Percentiles rank a stretch among this genome's conserved stretches.
Conservation (phyloP, 2,888 invertebrate species). For the Plagodis dolabraria region DNA sequence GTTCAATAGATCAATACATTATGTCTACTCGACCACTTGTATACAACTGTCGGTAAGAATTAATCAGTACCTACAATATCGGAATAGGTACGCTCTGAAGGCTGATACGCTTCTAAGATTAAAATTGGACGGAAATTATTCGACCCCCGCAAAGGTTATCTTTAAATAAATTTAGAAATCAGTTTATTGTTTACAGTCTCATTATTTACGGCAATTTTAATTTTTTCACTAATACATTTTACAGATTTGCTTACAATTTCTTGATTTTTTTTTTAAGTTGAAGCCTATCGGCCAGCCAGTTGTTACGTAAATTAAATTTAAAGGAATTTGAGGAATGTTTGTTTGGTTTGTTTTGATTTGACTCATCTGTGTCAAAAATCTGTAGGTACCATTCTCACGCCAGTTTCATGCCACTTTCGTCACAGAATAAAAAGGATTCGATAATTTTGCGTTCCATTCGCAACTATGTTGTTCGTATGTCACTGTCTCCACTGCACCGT, state of each 20-base stretch:
- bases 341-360: slow-evolving; percentile 20
- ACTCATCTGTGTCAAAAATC: not conserved
- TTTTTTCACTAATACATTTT: too few species aligned
- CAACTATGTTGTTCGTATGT: too few species aligned
- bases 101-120: slow-evolving; percentile 18
- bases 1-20: slow-evolving; percentile 34
- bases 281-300: not conserved
- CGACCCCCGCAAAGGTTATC: slow-evolving; percentile 34
- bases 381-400: too few species aligned
- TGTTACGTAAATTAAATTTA: slow-evolving; percentile 32
- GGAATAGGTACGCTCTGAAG: slow-evolving; percentile 1
- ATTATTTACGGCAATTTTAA: too few species aligned
- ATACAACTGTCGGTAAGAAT: slow-evolving; percentile 34
- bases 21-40: slow-evolving; percentile 32
- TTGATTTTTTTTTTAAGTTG: not conserved
- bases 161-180: not conserved
- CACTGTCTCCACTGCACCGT: too few species aligned
- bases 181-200: too few species aligned
- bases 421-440: too few species aligned
- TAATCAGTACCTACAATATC: not conserved
- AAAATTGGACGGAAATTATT: slow-evolving; percentile 14
- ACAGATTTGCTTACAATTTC: not conserved
- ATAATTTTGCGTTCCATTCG: too few species aligned
- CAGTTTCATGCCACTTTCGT: too few species aligned
- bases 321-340: slow-evolving; percentile 27